Conservation (phyloP, 2,113 vertebrate genomes). For the Zosterops japonicus region DNA sequence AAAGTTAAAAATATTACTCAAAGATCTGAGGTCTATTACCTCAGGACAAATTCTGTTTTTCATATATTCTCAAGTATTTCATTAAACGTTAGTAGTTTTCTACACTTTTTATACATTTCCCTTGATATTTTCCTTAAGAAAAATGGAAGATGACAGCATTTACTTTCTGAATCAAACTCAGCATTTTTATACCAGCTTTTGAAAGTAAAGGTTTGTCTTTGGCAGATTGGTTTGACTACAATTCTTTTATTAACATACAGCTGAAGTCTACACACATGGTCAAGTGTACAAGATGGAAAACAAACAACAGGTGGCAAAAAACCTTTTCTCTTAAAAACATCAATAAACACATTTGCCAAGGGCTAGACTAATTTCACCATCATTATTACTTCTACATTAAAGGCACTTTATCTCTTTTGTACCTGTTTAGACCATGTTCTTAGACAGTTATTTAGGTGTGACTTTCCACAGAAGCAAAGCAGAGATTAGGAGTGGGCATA, state of each 20-base stretch:
- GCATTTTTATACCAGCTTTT: not conserved
- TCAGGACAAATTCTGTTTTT: constrained; percentile 34
- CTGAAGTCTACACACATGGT: not conserved
- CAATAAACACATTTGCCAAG: not conserved
- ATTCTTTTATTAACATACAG: not conserved
- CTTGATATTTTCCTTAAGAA: not conserved
- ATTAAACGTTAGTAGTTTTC: constrained; percentile 12
- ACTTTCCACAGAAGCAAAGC: not conserved
- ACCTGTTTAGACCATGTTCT: not conserved
- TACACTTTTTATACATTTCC: not conserved
- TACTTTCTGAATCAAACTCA: not conserved
- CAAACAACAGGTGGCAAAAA: not conserved
- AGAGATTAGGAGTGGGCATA: not conserved
- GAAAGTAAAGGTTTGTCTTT: not conserved
- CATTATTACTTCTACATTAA: not conserved
- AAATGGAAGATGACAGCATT: not conserved
- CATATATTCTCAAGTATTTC: not conserved
- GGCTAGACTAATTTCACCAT: not conserved
- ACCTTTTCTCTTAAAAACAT: not conserved
- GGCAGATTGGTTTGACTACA: not conserved
- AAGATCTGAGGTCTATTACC: not conserved
- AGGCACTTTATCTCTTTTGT: not conserved
- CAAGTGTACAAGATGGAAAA: not conserved
- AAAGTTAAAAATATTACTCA: constrained; percentile 25
- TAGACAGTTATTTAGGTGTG: not conserved